Percentiles rank a stretch among this genome's conserved stretches.
phyloP scores from a whole-genome alignment of 2,113 vertebrate species.

The Ceyx cyanopectus region DNA sequence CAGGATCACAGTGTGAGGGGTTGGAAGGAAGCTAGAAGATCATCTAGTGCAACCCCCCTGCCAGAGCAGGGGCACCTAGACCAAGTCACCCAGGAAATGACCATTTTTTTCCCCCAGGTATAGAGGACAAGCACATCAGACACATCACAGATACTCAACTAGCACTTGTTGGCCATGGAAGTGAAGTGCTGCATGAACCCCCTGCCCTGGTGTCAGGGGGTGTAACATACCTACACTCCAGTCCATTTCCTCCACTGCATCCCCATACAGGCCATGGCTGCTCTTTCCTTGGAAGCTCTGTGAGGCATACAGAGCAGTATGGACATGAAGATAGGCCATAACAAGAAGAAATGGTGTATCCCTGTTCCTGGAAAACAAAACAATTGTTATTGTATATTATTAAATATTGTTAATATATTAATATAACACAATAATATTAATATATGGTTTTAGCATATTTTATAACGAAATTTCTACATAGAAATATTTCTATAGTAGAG shows the following conservation, averaged over 20 bases:
- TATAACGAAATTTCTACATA: not conserved
- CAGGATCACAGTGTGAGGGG: no score
- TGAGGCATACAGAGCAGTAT: slow-evolving; percentile 87
- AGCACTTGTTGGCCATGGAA: not conserved
- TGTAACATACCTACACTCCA: slow-evolving; percentile 87
- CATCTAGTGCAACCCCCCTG: no score
- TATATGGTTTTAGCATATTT: not conserved
- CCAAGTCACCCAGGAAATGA: not conserved
- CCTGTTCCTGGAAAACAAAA: slow-evolving; percentile 70
- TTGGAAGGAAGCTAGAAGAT: no score
- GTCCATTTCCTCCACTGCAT: slow-evolving; percentile 89
- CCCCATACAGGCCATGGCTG: slow-evolving; percentile 86
- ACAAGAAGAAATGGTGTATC: slow-evolving; percentile 84
- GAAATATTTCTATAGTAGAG: not conserved
- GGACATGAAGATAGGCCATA: slow-evolving; percentile 87
- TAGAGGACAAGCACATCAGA: not conserved
- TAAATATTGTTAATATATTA: no score
- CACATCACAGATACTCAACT: not conserved
- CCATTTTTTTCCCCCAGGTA: not conserved
- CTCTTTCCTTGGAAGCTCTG: slow-evolving; percentile 82
- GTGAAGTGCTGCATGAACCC: not conserved
- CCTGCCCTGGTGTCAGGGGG: not conserved
- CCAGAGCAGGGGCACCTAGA: no score
- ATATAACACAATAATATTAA: no score
- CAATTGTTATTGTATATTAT: not conserved